A percentile compares a stretch with the other conserved stretches of the same genome.
Conservation (phyloP, 2,113 vertebrate species). For the Antennarius striatus region DNA sequence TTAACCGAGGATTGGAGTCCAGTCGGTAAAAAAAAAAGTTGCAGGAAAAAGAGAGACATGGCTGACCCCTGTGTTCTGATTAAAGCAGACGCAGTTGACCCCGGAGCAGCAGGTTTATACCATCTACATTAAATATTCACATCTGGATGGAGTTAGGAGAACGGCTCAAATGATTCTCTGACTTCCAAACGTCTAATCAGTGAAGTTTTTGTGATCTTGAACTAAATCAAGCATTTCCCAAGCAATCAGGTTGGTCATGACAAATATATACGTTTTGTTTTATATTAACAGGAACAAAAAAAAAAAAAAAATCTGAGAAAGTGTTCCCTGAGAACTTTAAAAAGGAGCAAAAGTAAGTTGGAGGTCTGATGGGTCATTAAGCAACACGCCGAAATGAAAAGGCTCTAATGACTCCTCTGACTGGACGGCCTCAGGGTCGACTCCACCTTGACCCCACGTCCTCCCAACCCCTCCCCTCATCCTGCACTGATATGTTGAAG, state of each 20-base stretch:
- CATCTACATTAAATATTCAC: constrained; percentile 59
- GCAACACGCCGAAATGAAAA: constrained; percentile 30
- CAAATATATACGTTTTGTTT: too few relatives aligned
- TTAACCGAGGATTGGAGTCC: constrained; percentile 39
- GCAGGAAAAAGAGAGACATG: background rate
- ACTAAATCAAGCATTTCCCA: constrained; percentile 15
- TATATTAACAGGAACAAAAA: too few relatives aligned
- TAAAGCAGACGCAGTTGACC: constrained; percentile 43
- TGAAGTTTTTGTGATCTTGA: constrained; percentile 23
- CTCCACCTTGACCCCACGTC: constrained; percentile 52
- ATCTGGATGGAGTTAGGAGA: constrained; percentile 58
- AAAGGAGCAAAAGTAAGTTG: constrained; percentile 25
- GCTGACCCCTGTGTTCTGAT: constrained; percentile 41
- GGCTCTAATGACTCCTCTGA: constrained; percentile 14
- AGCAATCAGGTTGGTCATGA: constrained; percentile 14
- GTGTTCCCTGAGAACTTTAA: constrained; percentile 37
- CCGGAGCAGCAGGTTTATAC: constrained; percentile 47
- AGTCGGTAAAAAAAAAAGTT: constrained; percentile 28
- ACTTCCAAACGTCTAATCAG: constrained; percentile 47
- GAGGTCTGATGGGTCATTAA: constrained; percentile 32
- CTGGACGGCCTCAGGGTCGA: constrained; percentile 51
- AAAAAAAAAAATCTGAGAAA: background rate
- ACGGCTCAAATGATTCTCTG: constrained; percentile 23
- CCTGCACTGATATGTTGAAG: constrained; percentile 27
- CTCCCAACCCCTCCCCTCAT: background rate